phyloP scores from a whole-genome alignment of 2,797 vertebrate species.

The Crenichthys baileyi region DNA sequence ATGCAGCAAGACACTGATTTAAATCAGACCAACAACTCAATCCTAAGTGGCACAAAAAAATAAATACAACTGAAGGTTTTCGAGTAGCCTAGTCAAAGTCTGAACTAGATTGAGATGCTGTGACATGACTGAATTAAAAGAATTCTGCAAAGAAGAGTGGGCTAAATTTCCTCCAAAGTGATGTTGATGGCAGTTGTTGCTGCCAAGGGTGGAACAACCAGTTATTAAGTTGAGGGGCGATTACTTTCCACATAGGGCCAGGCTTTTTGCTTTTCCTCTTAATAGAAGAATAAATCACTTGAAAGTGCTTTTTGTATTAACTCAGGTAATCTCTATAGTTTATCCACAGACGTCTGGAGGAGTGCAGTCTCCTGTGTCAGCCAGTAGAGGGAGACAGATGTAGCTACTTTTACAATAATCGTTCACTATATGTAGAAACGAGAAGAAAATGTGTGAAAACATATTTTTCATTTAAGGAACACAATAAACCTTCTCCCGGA shows the following conservation, averaged over 20 bases:
- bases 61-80: no score
- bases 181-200: neutral
- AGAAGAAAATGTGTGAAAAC: neutral
- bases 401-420: neutral
- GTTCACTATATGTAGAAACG: neutral
- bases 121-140: neutral
- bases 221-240: neutral
- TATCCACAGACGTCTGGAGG: neutral
- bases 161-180: neutral
- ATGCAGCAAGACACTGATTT: no score
- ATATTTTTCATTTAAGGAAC: neutral
- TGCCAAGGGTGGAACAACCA: neutral
- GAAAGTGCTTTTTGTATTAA: neutral
- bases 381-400: constrained; percentile 49
- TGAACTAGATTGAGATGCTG: no score
- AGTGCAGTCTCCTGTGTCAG: neutral
- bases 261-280: neutral
- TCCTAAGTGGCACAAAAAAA: no score
- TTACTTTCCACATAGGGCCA: neutral
- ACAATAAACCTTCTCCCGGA: neutral
- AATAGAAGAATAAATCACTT: neutral
- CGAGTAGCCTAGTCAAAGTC: no score
- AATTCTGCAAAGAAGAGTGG: neutral
- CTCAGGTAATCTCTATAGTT: neutral
- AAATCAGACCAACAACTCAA: no score